phyloP scores from a whole-genome alignment of 2,797 vertebrate genomes.

The Gallinago nigripennis region DNA sequence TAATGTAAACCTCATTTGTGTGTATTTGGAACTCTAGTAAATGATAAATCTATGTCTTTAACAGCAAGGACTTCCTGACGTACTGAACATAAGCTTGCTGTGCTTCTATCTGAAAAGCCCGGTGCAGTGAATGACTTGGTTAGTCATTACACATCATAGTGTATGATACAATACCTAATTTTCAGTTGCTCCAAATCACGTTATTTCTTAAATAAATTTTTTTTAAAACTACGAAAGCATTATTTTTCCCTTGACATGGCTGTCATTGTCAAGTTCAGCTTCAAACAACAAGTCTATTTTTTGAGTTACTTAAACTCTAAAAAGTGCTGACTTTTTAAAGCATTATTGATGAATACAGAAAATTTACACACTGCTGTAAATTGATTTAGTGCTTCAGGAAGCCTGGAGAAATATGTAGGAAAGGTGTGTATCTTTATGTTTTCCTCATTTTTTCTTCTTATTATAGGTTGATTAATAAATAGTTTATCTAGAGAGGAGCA shows the following conservation, averaged over 20 bases:
- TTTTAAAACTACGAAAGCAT: not conserved
- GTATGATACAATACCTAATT: not conserved
- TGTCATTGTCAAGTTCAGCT: not conserved
- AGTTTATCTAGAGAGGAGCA: not conserved
- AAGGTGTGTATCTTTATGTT: not conserved
- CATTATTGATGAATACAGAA: not conserved
- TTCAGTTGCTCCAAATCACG: not conserved
- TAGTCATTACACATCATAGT: not conserved
- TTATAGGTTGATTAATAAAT: not conserved
- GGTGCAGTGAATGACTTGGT: not conserved
- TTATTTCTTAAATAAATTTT: not conserved
- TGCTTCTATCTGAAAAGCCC: not conserved
- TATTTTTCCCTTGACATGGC: not conserved
- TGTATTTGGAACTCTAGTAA: not conserved
- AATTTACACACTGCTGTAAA: not conserved
- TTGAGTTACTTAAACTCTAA: not conserved
- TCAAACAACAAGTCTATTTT: not conserved
- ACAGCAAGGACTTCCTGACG: not conserved
- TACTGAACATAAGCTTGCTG: not conserved
- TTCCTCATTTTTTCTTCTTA: not conserved
- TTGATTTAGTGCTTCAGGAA: not conserved
- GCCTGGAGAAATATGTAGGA: not conserved
- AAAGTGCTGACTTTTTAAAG: not conserved
- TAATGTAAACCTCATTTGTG: not conserved
- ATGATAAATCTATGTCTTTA: not conserved